Conservation (phyloP, 2,797 vertebrate species). For the Pipistrellus nathusii region DNA sequence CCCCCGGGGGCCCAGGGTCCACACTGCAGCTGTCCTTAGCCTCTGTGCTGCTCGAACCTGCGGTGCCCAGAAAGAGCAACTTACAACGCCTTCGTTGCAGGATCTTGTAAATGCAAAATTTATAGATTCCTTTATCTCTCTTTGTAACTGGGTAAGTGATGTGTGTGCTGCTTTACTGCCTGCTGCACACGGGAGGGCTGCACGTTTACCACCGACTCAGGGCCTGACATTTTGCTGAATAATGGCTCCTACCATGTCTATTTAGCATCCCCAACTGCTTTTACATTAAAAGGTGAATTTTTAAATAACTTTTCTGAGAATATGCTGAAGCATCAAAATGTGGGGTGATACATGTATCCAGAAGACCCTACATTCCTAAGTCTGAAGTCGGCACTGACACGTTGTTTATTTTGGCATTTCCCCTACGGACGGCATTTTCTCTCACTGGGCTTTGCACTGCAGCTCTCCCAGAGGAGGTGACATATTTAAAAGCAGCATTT, state of each 20-base stretch:
- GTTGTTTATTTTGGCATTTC: neutral
- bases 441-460: neutral
- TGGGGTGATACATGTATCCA: neutral
- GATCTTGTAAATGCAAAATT: constrained; percentile 99
- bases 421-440: neutral
- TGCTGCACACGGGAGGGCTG: neutral
- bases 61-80: constrained; percentile 99
- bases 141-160: constrained; percentile 98
- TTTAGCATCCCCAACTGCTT: neutral
- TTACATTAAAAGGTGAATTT: constrained; percentile 4
- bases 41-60: constrained; percentile 99
- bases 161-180: constrained; percentile 89
- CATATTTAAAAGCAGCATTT: neutral
- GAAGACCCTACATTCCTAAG: neutral
- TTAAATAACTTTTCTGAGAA: neutral
- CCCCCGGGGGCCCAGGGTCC: constrained; percentile 96
- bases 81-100: constrained; percentile 99
- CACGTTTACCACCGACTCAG: neutral
- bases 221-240: neutral
- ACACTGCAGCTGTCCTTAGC: constrained; percentile 98
- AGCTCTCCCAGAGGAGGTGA: neutral
- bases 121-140: constrained; percentile 99
- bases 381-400: neutral
- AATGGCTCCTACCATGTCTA: fast-evolving
- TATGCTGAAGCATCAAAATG: neutral